These are phyloP conservation scores for Festucalex cinctus DNA, from an alignment of 2,113 vertebrate genomes.

Conservation along the genomic window DNA sequence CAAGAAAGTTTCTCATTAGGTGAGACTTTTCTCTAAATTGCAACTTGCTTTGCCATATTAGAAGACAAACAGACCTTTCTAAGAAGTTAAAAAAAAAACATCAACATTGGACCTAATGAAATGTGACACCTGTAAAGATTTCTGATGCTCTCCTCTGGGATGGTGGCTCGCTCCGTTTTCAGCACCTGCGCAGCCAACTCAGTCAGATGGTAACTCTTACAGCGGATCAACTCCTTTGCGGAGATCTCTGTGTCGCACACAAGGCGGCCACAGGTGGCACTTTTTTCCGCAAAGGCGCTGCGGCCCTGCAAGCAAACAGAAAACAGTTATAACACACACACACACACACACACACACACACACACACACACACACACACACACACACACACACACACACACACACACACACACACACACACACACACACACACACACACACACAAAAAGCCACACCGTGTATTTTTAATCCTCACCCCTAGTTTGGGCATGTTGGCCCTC, in stretches of 20 bases:
- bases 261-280: conserved; percentile 89
- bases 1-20: no score
- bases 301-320: conserved; percentile 75
- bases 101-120: neutral
- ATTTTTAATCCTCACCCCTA: conserved; percentile 81
- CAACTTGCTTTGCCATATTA: no score
- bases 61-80: neutral
- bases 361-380: no score
- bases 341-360: no score
- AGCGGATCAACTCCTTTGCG: conserved; percentile 94
- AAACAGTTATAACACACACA: neutral
- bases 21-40: no score
- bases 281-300: conserved; percentile 89
- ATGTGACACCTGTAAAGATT: conserved; percentile 84
- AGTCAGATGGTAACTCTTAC: conserved; percentile 92
- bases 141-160: conserved; percentile 80
- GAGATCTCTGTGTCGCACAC: conserved; percentile 95
- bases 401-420: no score
- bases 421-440: no score
- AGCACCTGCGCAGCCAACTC: conserved; percentile 87
- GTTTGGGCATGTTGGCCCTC: conserved; percentile 90
- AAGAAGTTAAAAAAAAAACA: neutral
- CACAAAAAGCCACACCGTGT: neutral
- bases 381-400: no score
- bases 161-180: conserved; percentile 77